Evolutionary conservation across 2,797 vertebrate species (phyloP), one percentile per base, ranked within the genome.

Genomic region (Bradypus variegatus): DNA sequence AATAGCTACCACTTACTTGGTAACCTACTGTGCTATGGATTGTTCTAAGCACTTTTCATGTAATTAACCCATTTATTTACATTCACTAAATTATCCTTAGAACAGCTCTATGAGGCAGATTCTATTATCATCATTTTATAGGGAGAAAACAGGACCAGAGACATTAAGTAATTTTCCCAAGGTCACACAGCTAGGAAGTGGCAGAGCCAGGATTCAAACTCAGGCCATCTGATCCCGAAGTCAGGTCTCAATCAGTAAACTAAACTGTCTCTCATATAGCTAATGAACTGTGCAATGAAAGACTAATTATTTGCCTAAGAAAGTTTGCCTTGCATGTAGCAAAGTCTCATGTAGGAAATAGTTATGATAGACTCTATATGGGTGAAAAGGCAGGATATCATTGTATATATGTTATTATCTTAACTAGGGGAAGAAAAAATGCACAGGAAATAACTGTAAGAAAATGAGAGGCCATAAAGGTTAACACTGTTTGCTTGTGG

Each of bases 391-490:
- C 69, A 64, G 50, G 31, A 14, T 86, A 89, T 86, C 23, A 58
- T 2, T 62, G 1, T 60, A 70, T 23, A 41, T 18, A 78, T 38
- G 81, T 38, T 86, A 48, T 86, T 53, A 88, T 89, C 65, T 91
- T 72, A 85, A 29, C 64, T 82, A 45, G 27, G 18, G 45, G 84
- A 86, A 92, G 31, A 60, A 65, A 83, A 92, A 25, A 72, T 50
- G 38, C 16, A 88, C 33, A 89, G 64, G 48, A 90, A 90, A 90
- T 72, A 82, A n/a, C 19, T 82, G 25, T n/a, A 86, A 79, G 73
- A 89, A 94, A 91, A 84, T n/a, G 88, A 65, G 15, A 88, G 70
- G 15, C 8, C 48, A 58, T 58, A 83, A 91, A 93, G 69, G 13
- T 91, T 78, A 85, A 84, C 62, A 53, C 18, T 77, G 73, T 92